Percentiles rank a stretch among this genome's conserved stretches.
Conservation (phyloP, 2,888 invertebrate genomes). For the Galeruca laticollis region DNA sequence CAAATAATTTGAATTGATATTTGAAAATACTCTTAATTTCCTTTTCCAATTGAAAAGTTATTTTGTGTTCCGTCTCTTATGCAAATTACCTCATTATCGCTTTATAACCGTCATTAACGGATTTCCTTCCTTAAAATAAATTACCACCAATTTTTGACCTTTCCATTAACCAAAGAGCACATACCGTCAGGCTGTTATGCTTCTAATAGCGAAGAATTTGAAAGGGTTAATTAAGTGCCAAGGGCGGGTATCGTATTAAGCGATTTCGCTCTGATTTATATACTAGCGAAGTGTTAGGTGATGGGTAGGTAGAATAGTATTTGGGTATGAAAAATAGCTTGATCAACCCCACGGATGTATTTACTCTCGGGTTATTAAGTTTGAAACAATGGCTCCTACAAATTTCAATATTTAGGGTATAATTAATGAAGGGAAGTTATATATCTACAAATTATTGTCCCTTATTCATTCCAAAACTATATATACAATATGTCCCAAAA, state of each 20-base stretch:
- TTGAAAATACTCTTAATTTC: too few relatives aligned
- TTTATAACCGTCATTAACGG: too few relatives aligned
- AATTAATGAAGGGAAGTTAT: not conserved
- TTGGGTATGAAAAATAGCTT: not conserved
- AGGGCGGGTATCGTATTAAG: slow-evolving; percentile 11
- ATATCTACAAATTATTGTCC: too few relatives aligned
- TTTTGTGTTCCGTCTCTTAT: not conserved
- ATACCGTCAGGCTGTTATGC: not conserved
- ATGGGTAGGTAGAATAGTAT: slow-evolving; percentile 9
- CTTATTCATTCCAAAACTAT: too few relatives aligned
- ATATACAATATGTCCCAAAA: too few relatives aligned
- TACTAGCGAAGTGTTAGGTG: not conserved
- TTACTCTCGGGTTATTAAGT: not conserved
- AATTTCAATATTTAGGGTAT: not conserved
- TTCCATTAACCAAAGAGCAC: not conserved
- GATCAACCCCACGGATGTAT: not conserved
- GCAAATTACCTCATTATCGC: too few relatives aligned
- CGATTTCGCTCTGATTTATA: slow-evolving; percentile 8
- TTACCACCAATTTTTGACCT: not conserved
- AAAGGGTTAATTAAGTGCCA: slow-evolving; percentile 19
- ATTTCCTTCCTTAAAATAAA: not conserved
- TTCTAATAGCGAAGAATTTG: slow-evolving; percentile 12
- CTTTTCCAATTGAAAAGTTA: too few relatives aligned
- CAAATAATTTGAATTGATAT: too few relatives aligned
- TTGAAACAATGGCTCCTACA: not conserved